Evolutionary conservation across 2,797 vertebrate species (phyloP), one percentile per base, ranked within the genome.

Genomic region (Karalla daura): DNA sequence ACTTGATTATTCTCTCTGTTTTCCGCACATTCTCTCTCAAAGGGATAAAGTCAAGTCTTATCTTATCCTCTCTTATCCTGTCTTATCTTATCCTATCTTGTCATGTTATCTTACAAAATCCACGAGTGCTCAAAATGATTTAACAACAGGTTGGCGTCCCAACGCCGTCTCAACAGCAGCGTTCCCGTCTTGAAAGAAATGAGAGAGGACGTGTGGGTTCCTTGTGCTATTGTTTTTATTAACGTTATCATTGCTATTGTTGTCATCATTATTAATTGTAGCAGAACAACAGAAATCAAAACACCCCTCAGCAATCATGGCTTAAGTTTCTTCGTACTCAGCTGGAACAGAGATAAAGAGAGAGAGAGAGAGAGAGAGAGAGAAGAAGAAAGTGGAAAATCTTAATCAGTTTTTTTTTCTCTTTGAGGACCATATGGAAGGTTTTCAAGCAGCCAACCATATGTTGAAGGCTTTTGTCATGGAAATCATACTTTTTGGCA

Each of bases 391-490:
- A 88, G 88, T 81, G 88, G 73, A 81, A 92, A 88, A 93, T 92
- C 90, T 90, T 90, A 91, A 92, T 94, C 89, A 90, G 88, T 90
- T 87, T 83, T 90, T 93, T n/a, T 81, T 81, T 84, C 86, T 87
- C 80, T 88, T 87, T 90, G 92, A 93, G 91, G 91, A 93, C 90
- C 93, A 94, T 94, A 94, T 94, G 93, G 93, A 91, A 89, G 91
- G 90, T 92, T 92, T n/a, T 89, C 90, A 86, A 92, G 92, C 88
- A 91, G 93, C 91, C 93, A 83, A 89, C 94, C 94, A 94, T 94
- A 94, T 94, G 94, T 93, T 93, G 91, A 93, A 94, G 93, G 93
- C 94, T 95, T 95, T 95, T 94, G 93, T 94, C 89, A 94, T 94
- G 94, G 93, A 94, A 94, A 95, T 95, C 89, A 93, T 90, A 93